Evolutionary conservation across 2,797 vertebrate genomes (phyloP), one percentile per base, ranked within the genome.

Genomic region (Sebastes dallii): DNA sequence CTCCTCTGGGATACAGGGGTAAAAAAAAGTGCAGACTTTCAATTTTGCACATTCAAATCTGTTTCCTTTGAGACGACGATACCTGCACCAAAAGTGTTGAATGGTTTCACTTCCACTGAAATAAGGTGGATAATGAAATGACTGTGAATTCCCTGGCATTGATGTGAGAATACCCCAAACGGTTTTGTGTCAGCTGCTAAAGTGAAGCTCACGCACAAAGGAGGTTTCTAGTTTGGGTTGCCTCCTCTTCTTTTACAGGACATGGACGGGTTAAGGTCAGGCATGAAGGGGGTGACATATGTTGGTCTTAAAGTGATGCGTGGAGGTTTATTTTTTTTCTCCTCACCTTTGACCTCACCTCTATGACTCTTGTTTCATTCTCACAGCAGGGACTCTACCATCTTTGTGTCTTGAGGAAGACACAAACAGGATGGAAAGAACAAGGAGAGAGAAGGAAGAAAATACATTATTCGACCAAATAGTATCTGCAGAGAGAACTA

Each of bases 281-380:
- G 52, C 70, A 75, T 80, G 86, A 85, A 32, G 59, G 18, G 54
- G 69, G 2, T 29, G 77, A 59, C 66, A 83, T 22, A 29, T 88
- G 77, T 85, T 36, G 66, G 25, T 7, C 71, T 78, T 69, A 13
- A 61, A 81, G 20, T 71, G 36, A 78, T 24, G 70, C 39, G 0
- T 86, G 46, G 20, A 65, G 34, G 14, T 4, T n/a, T 32, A 58
- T 60, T 76, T 59, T 50, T 50, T 50, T 50, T 59, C 61, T 61
- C 54, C 42, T 84, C 67, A 88, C 79, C 83, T 88, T 81, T 91
- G 88, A 90, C 85, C 91, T 75, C 77, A 30, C 25, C 72, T 52
- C 90, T 69, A 75, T 91, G 84, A 90, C 72, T 91, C 85, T 66
- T 82, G 65, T 74, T 72, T 75, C 62, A 46, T 34, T 81, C 73